Percentiles rank a stretch among this genome's conserved stretches.
phyloP scores from a whole-genome alignment of 2,888 invertebrate species.

The Dolichomitus sp. region DNA sequence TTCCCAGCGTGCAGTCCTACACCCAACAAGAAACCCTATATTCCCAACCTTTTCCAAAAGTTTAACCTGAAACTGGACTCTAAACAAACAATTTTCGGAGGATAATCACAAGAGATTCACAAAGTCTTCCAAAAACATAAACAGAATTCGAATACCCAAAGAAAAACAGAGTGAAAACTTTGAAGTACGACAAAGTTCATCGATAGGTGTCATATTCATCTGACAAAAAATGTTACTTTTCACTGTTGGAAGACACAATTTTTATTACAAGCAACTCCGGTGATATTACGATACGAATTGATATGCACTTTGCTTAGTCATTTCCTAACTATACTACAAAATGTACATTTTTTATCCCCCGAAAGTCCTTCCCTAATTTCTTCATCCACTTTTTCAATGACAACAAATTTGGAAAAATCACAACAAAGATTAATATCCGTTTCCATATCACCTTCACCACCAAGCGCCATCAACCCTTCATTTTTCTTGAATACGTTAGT shows the following conservation, averaged over 20 bases:
- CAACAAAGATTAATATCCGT: not conserved
- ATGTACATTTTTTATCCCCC: not conserved
- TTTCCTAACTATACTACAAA: not conserved
- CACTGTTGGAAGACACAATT: not conserved
- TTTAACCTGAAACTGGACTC: conserved; percentile 14
- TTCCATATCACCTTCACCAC: not conserved
- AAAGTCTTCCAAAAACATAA: not conserved
- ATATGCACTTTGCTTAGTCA: not conserved
- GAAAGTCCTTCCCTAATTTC: not conserved
- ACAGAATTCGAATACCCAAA: not conserved
- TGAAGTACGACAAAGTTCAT: not conserved
- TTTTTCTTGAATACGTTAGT: not conserved
- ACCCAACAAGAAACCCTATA: not conserved
- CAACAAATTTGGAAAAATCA: not conserved
- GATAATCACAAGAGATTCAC: not conserved
- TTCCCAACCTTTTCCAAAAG: not conserved
- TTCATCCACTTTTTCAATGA: not conserved
- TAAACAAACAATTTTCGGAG: not conserved
- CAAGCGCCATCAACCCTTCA: conserved; percentile 1
- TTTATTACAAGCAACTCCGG: not conserved
- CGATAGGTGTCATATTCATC: not conserved
- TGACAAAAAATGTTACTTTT: not conserved
- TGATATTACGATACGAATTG: not conserved
- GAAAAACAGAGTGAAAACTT: not conserved
- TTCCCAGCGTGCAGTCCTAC: conserved; percentile 1